Percentiles rank a stretch among this genome's conserved stretches.
These are phyloP conservation scores for Ypsolopha scabrella DNA, from an alignment of 2,888 invertebrate species.

Conservation along the genomic window DNA sequence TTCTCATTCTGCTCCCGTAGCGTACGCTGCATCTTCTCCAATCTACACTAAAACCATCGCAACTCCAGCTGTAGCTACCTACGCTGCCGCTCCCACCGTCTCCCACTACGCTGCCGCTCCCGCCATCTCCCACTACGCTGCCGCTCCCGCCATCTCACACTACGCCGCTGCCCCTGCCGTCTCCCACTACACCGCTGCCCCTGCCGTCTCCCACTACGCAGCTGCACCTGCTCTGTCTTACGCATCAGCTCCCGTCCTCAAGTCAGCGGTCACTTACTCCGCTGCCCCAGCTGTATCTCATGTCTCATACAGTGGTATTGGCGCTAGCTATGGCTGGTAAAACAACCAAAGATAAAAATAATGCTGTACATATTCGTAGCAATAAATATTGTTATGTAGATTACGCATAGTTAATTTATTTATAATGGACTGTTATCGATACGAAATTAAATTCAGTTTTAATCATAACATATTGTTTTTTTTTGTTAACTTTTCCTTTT, in stretches of 20 bases:
- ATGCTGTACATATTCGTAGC: neutral
- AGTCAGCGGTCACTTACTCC: conserved; percentile 61
- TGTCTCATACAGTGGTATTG: conserved; percentile 73
- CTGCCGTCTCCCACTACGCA: too few relatives aligned
- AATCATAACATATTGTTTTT: neutral
- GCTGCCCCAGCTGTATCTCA: conserved; percentile 74
- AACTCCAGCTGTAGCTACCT: conserved; percentile 5
- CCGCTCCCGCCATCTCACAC: conserved; percentile 20
- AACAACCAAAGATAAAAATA: conserved; percentile 26
- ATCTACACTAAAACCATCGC: neutral
- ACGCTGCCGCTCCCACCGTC: conserved; percentile 18
- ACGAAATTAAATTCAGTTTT: neutral
- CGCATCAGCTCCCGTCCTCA: conserved; percentile 21
- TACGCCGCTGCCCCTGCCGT: too few relatives aligned
- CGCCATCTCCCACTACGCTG: conserved; percentile 26
- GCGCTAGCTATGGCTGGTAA: conserved; percentile 76
- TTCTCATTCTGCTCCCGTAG: conserved; percentile 23
- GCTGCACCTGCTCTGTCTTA: too few relatives aligned
- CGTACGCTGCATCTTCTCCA: conserved; percentile 11
- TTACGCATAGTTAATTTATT: neutral
- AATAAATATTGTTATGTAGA: too few relatives aligned
- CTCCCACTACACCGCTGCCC: too few relatives aligned
- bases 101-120: conserved; percentile 30
- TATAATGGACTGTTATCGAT: neutral
- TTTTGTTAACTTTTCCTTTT: neutral